These are phyloP conservation scores for Xyliphius kryptos DNA, from an alignment of 2,113 vertebrate species.

Conservation along the genomic window DNA sequence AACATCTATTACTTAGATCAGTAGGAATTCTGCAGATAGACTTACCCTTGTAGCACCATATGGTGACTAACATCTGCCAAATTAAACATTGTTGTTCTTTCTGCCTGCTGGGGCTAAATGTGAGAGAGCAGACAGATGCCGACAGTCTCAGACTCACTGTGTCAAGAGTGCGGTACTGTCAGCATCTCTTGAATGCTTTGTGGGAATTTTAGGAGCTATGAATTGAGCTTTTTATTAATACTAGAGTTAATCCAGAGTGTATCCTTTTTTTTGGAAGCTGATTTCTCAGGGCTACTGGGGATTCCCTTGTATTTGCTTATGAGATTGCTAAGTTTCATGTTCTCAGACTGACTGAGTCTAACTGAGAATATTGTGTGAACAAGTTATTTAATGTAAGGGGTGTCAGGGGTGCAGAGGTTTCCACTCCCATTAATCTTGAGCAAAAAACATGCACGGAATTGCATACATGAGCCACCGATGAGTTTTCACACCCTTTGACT, in stretches of 20 bases:
- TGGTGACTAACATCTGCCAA: slow-evolving; percentile 52
- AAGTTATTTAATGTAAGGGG: slow-evolving; percentile 4
- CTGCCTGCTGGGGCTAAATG: slow-evolving; percentile 37
- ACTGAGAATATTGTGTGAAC: slow-evolving; percentile 2
- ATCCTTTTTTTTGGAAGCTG: slow-evolving; percentile 22
- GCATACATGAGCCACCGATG: slow-evolving; percentile 6
- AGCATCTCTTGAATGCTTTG: slow-evolving; percentile 19
- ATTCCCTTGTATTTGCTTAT: slow-evolving; percentile 24
- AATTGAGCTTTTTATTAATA: slow-evolving; percentile 39
- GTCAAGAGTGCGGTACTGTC: slow-evolving; percentile 23
- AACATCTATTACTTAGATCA: slow-evolving; percentile 58
- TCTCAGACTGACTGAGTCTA: slow-evolving; percentile 10
- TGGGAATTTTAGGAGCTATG: slow-evolving; percentile 28
- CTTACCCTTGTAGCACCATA: slow-evolving; percentile 51
- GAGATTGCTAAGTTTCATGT: slow-evolving; percentile 17
- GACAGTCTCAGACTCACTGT: slow-evolving; percentile 35
- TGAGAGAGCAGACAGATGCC: slow-evolving; percentile 30
- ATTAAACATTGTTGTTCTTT: slow-evolving; percentile 50
- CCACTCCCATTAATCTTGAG: slow-evolving; percentile 23
- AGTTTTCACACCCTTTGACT: not conserved
- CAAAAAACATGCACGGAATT: slow-evolving; percentile 19
- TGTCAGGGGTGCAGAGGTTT: slow-evolving; percentile 2
- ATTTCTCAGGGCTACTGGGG: slow-evolving; percentile 15
- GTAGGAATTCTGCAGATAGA: slow-evolving; percentile 49
- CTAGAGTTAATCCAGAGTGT: slow-evolving; percentile 21